A percentile compares a stretch with the other conserved stretches of the same genome.
Evolutionary conservation across 2,113 vertebrate genomes (phyloP).

Genomic region (Carettochelys insculpta): DNA sequence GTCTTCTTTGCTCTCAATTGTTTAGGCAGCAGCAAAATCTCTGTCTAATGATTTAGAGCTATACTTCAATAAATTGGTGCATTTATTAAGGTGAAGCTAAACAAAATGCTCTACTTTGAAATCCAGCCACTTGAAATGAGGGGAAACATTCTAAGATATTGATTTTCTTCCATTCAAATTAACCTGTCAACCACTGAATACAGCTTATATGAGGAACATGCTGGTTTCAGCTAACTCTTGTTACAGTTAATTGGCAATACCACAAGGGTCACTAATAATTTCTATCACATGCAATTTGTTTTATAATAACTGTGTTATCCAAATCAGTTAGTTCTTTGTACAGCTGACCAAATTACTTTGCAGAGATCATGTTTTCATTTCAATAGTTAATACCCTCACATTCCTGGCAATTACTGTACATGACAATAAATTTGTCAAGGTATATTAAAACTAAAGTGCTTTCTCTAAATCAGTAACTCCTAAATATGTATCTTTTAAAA

Average conservation of each 20-base stretch:
- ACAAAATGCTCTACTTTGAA: neutral
- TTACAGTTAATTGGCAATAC: slow-evolving; percentile 29
- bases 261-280: slow-evolving; percentile 27
- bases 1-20: neutral
- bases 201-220: neutral
- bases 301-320: slow-evolving; percentile 40
- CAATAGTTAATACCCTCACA: slow-evolving; percentile 41
- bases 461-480: slow-evolving; percentile 11
- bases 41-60: neutral
- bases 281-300: slow-evolving; percentile 44
- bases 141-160: neutral
- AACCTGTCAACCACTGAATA: neutral
- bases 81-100: neutral
- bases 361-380: slow-evolving; percentile 42
- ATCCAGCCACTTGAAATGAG: neutral
- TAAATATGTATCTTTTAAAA: slow-evolving; percentile 23
- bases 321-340: slow-evolving; percentile 46
- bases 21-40: neutral
- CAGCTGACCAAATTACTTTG: slow-evolving; percentile 37
- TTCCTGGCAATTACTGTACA: neutral
- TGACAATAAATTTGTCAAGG: slow-evolving; percentile 41
- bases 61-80: neutral
- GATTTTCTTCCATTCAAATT: neutral
- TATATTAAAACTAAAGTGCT: slow-evolving; percentile 40
- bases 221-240: neutral